Conservation (phyloP, 2,888 invertebrate species). For the Athrips mouffetella region DNA sequence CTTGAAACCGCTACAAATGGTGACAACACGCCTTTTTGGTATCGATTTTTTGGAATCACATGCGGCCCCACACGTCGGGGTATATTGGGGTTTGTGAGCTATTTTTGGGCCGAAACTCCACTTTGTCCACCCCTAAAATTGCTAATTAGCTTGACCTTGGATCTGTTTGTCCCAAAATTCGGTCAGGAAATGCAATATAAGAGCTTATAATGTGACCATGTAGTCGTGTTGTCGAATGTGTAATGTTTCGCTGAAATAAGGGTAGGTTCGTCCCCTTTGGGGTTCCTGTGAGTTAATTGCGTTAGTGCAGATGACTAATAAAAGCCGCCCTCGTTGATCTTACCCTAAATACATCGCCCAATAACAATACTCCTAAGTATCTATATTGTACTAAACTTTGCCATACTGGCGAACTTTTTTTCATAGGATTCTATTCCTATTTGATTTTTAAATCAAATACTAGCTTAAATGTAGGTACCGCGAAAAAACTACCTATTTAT, state of each 20-base stretch:
- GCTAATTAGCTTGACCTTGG: slow-evolving; percentile 8
- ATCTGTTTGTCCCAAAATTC: neutral
- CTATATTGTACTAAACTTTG: too few species aligned
- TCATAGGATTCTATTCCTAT: too few species aligned
- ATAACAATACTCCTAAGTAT: too few species aligned
- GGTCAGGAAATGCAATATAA: neutral
- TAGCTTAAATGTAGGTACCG: too few species aligned
- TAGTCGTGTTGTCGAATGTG: neutral
- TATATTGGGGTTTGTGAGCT: slow-evolving; percentile 25
- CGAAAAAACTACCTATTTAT: too few species aligned
- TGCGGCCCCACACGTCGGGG: slow-evolving; percentile 28
- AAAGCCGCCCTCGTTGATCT: neutral
- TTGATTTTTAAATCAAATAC: too few species aligned
- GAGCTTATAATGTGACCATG: too few species aligned
- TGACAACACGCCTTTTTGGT: slow-evolving; percentile 19
- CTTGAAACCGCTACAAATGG: neutral
- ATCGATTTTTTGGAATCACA: slow-evolving; percentile 45
- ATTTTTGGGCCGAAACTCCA: slow-evolving; percentile 18
- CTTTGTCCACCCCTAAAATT: neutral
- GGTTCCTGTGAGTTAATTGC: neutral
- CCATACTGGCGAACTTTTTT: too few species aligned
- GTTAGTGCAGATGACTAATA: slow-evolving; percentile 10
- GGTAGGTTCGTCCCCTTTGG: neutral
- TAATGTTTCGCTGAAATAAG: neutral
- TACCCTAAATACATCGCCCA: neutral